phyloP scores from a whole-genome alignment of 2,113 vertebrate genomes.

The Burhinus bistriatus region DNA sequence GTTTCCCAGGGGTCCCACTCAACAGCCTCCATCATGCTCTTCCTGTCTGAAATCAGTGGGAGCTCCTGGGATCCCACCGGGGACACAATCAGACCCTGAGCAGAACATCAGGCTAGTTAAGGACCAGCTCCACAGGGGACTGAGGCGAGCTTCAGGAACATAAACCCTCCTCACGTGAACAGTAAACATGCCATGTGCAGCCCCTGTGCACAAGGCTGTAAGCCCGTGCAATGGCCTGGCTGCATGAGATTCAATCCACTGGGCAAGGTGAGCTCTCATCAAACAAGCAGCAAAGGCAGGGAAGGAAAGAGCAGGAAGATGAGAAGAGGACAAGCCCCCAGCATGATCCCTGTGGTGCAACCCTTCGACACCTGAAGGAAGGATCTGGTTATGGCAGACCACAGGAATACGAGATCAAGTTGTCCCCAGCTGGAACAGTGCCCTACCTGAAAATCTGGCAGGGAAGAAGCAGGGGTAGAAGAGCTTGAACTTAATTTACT shows the following conservation, averaged over 20 bases:
- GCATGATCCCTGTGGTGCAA: neutral
- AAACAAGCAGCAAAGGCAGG: neutral
- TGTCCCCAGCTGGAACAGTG: neutral
- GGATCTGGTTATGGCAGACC: neutral
- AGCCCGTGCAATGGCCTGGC: neutral
- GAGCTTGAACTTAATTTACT: neutral
- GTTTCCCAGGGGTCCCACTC: neutral
- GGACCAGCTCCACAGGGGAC: neutral
- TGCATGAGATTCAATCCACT: rapidly evolving
- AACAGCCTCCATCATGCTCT: neutral
- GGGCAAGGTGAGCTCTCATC: neutral
- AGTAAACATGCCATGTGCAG: neutral
- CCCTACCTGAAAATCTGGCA: neutral
- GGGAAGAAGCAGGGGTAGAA: neutral
- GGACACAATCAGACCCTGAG: neutral
- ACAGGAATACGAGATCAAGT: neutral
- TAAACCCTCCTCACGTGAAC: neutral
- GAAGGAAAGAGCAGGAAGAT: neutral
- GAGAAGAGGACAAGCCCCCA: neutral
- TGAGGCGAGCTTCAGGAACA: neutral
- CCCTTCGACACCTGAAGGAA: neutral
- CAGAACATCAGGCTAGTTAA: neutral
- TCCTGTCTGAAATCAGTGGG: neutral
- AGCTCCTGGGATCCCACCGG: neutral
- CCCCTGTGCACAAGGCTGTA: neutral